Evolutionary conservation across 2,888 invertebrate species (phyloP), one percentile per base, ranked within the genome.

Genomic region (Magallana nippona): DNA sequence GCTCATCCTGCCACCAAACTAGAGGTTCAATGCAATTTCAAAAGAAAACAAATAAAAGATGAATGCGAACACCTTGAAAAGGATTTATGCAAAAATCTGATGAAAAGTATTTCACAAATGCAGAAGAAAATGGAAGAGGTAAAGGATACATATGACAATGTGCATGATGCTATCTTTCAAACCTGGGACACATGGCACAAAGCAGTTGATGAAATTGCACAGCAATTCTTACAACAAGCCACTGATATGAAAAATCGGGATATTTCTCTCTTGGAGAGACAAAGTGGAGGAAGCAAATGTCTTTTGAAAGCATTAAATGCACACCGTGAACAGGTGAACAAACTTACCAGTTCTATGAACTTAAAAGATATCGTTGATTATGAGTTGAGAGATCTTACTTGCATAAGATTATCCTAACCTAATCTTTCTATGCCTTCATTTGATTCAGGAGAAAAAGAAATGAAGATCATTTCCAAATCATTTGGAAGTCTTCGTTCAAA

Each of bases 1-100:
- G 2, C 71, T 15, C 71, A 71, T 8, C 71, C 71, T 11, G 71
- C 71, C 32, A 71, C 32, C 22, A 71, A 71, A 71, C 71, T 71
- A 15, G 71, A 71, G 32, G 32, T 15, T 71, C 22, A 27, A 71
- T 71, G 71, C 27, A 32, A 71, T 22, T 32, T 27, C 13, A 71
- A 71, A 71, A 71, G 13, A 13, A 22, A 15, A 13, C 27, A 71
- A 13, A 71, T 71, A 13, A 15, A 71, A 27, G 32, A 27, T 13
- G 71, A 71, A 71, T 27, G 71, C 22, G 15, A 71, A 71, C 32
- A 10, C 32, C 5, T 71, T 2, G 11, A 71, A 71, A 71, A 71
- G 1, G 15, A 71, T 71, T 15, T 27, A 22, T 71, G 71, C 15
- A 71, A 71, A 15, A 71, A 71, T 71, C 27, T 71, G 11, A 32